Base-by-base conservation (phyloP, 1,140 invertebrate genomes). In the Temnothorax nylanderi region DNA sequence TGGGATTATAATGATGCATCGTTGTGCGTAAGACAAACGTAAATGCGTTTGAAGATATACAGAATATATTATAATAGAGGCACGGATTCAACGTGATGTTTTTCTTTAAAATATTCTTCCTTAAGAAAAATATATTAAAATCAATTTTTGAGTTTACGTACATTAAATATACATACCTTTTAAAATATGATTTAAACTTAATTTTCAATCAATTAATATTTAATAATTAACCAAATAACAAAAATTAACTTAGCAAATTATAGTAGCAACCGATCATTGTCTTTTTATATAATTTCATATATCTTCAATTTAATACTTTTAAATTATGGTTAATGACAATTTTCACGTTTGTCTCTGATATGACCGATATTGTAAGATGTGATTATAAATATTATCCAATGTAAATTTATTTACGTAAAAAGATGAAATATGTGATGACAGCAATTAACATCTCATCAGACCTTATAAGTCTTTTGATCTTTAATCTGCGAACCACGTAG, bases 401-500 rank as follows among this genome's bases (percentile, higher is more conserved):
- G 21, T 11, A 4, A 26, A 18, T 56, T 26, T 51, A 18, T 13
- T 13, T 49, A 26, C 5, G 5, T 16, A 37, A 47, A 72, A 60
- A 74, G 18, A n/a, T 72, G 3, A 5, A 72, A 47, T 26, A 54
- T 37, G 21, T 16, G 1, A 26, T 1, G 4, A 26, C 13, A 21
- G 2, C 58, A 58, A 72, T 58, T 82, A 44, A 74, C n/a, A 60
- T 72, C 67, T 72, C 18, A 34, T 82, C 11, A 56, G 51, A 72
- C 26, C 26, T 34, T 82, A 44, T 32, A 21, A 13, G 18, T 58
- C 67, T 44, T 72, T 82, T 82, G 37, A 82, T 82, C 18, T 82
- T 82, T 72, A 47, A 58, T 82, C 26, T 72, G 56, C 5, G 64
- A 81, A 54, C 4, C 16, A 21, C 26, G 1, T 18, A 21, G 37